Base-by-base conservation (phyloP, 2,888 invertebrate genomes). In the Rhamnusium bicolor region DNA sequence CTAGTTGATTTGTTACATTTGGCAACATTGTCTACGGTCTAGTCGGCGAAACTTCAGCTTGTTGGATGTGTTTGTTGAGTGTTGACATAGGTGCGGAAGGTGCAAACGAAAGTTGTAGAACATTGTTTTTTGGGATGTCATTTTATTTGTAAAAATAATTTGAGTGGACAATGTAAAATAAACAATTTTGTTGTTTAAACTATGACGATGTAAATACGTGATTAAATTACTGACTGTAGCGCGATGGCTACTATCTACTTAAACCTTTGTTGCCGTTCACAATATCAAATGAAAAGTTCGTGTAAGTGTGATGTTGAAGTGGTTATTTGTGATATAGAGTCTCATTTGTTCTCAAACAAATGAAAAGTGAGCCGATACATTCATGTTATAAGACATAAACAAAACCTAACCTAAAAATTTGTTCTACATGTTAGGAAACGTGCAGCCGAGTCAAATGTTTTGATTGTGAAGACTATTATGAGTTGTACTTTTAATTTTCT, bases 321-420 rank as follows among this genome's bases (percentile, higher is more conserved):
- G 65, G 32, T 10, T 19, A 32, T n/a, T 51, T 51, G 65, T 32
- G 14, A 3, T 18, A 16, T 32, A 10, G 8, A 53, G 12, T 32
- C n/a, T 29, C 3, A 8, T 19, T 54, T 19, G 6, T 29, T 29
- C 14, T 12, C 8, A 53, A 19, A 2, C n/a, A 65, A 65, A 8
- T 65, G 19, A 65, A 32, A 51, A 54, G 18, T 18, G 32, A 19
- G 27, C 0, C n/a, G 46, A 49, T 16, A 5, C 16, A n/a, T 27
- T n/a, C 12, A 18, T 18, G 6, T 24, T 4, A 10, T 49, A 40
- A 19, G 19, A 40, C 47, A 56, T 56, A 67, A 67, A 67, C 67
- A 67, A 54, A 51, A 67, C 67, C 67, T 67, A 67, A 67, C 67
- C 67, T 67, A 56, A 27, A 67, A 46, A 12, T 32, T 19, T 46